Evolutionary conservation across 2,113 vertebrate species (phyloP).

Genomic region (Ammodytes dubius): DNA sequence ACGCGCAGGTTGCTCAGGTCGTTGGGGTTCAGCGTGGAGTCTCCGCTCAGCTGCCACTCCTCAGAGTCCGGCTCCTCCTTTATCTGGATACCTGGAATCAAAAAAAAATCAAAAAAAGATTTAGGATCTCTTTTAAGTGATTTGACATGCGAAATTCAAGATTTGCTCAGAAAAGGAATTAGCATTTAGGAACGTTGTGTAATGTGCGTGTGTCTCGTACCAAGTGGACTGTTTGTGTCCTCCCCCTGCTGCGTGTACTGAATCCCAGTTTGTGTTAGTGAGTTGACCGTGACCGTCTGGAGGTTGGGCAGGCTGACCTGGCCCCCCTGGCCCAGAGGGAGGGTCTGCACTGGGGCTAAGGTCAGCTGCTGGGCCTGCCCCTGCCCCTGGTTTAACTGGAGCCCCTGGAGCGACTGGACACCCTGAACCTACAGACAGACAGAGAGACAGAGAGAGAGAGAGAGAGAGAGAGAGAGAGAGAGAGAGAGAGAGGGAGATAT

Average conservation of each 20-base stretch:
- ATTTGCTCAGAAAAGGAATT: neutral
- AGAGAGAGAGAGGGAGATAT: neutral
- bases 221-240: constrained; percentile 88
- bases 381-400: constrained; percentile 91
- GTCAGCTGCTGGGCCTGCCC: constrained; percentile 94
- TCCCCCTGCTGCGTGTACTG: constrained; percentile 86
- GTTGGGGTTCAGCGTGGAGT: constrained; percentile 96
- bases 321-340: constrained; percentile 94
- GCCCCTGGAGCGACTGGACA: constrained; percentile 98
- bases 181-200: neutral
- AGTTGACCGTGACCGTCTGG: constrained; percentile 98
- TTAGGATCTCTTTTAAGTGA: neutral
- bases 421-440: constrained; percentile 88
- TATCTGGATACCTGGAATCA: constrained; percentile 93
- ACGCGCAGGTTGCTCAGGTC: constrained; percentile 96
- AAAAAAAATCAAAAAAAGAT: neutral
- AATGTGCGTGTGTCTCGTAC: constrained; percentile 71
- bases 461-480: too few species aligned
- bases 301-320: constrained; percentile 95
- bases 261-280: constrained; percentile 91
- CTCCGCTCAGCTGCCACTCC: constrained; percentile 95
- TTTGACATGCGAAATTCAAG: too few species aligned
- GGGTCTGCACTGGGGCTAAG: constrained; percentile 95
- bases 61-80: constrained; percentile 99
- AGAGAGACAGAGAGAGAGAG: neutral